phyloP scores from a whole-genome alignment of 2,888 invertebrate genomes.

The Hetaerina titia region DNA sequence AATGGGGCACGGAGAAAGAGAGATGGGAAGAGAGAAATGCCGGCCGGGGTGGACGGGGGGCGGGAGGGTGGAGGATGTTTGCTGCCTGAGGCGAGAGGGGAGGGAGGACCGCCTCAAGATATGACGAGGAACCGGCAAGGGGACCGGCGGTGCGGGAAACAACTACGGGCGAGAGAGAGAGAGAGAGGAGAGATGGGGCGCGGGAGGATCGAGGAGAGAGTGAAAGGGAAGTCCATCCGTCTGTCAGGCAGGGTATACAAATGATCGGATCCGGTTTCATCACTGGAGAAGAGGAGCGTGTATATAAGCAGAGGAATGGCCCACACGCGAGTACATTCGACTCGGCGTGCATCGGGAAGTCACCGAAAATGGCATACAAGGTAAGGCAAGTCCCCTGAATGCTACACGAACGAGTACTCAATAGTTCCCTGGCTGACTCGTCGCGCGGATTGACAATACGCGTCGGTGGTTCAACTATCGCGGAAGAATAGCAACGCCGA shows the following conservation, averaged over 20 bases:
- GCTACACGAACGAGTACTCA: too few relatives aligned
- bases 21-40: neutral
- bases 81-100: neutral
- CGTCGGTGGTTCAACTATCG: too few relatives aligned
- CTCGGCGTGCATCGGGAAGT: slow-evolving; percentile 56
- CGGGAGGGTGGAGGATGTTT: neutral
- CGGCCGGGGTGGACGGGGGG: neutral
- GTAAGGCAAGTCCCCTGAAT: neutral
- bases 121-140: slow-evolving; percentile 30
- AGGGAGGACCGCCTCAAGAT: neutral
- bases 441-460: too few relatives aligned
- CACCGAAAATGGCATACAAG: slow-evolving; percentile 63
- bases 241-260: slow-evolving; percentile 41
- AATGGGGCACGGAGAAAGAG: neutral
- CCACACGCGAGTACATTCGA: slow-evolving; percentile 42
- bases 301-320: slow-evolving; percentile 59
- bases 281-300: slow-evolving; percentile 64
- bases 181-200: neutral
- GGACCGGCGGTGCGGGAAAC: neutral
- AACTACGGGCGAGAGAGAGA: neutral
- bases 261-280: slow-evolving; percentile 64
- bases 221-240: slow-evolving; percentile 54
- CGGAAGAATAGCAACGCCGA: neutral
- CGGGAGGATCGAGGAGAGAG: neutral
- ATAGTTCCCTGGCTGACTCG: too few relatives aligned